phyloP scores from a whole-genome alignment of 1,140 invertebrate species.

The Drosophila truncata region DNA sequence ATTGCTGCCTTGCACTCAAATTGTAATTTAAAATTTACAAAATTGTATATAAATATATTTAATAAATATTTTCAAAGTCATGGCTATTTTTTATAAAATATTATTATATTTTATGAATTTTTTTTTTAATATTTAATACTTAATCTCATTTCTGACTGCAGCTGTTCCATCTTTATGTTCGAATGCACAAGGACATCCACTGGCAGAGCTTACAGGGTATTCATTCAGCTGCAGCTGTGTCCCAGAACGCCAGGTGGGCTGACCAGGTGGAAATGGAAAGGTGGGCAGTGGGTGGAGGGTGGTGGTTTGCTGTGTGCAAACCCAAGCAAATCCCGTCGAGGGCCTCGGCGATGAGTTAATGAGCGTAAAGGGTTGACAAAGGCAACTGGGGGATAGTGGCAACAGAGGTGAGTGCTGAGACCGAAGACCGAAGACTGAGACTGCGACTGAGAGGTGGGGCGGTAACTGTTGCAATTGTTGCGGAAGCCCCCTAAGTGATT shows the following conservation, averaged over 20 bases:
- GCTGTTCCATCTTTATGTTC: not conserved
- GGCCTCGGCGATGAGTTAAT: conserved; percentile 48
- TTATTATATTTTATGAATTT: not conserved
- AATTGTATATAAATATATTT: too few relatives aligned
- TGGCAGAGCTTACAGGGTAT: conserved; percentile 7
- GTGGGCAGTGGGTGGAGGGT: not conserved
- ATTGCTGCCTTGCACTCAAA: too few relatives aligned
- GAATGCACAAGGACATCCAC: not conserved
- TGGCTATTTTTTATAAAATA: not conserved
- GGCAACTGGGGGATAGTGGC: conserved; percentile 18
- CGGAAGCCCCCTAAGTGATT: conserved; percentile 51
- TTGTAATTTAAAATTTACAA: too few relatives aligned
- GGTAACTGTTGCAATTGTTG: conserved; percentile 39
- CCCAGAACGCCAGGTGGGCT: conserved; percentile 3
- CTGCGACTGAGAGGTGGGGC: not conserved
- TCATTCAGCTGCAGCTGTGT: conserved; percentile 7
- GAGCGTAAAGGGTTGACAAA: conserved; percentile 57
- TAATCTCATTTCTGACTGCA: not conserved
- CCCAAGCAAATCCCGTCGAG: conserved; percentile 47
- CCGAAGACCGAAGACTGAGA: not conserved
- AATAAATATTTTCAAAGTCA: too few relatives aligned
- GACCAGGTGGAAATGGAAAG: conserved; percentile 3
- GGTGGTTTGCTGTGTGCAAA: conserved; percentile 20
- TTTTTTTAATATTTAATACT: not conserved
- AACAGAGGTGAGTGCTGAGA: conserved; percentile 1